A percentile compares a stretch with the other conserved stretches of the same genome.
These are phyloP conservation scores for Bombyx mandarina DNA, from an alignment of 1,140 invertebrate species.

Conservation along the genomic window DNA sequence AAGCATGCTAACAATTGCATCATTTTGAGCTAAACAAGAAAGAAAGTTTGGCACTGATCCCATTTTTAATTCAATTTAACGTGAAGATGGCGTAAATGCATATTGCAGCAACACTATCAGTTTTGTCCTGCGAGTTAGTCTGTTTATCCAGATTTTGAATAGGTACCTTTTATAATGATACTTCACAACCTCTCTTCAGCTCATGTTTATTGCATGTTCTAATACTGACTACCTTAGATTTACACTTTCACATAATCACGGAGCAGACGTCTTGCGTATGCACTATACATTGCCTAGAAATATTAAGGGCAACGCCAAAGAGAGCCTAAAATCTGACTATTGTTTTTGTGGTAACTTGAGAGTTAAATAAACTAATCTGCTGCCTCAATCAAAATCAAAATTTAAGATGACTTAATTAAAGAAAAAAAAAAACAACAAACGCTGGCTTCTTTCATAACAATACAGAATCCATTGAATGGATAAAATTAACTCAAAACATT, in stretches of 20 bases:
- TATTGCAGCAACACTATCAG: constrained; percentile 62
- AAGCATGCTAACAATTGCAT: constrained; percentile 70
- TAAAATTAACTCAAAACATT: constrained; percentile 66
- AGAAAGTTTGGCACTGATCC: constrained; percentile 70
- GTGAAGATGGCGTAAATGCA: constrained; percentile 66
- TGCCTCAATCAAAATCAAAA: constrained; percentile 57
- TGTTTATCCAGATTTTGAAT: constrained; percentile 62
- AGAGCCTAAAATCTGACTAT: constrained; percentile 58
- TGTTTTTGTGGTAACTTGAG: constrained; percentile 62
- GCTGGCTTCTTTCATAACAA: constrained; percentile 64
- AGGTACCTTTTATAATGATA: constrained; percentile 70
- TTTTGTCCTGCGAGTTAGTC: constrained; percentile 58
- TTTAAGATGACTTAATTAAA: constrained; percentile 59
- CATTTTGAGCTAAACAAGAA: constrained; percentile 69
- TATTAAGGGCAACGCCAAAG: constrained; percentile 48
- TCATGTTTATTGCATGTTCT: constrained; percentile 44
- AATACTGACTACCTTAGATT: constrained; percentile 39
- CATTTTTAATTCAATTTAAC: constrained; percentile 54
- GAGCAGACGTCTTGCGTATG: constrained; percentile 12
- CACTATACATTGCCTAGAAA: constrained; percentile 18
- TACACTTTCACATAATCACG: constrained; percentile 15
- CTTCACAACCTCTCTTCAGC: constrained; percentile 64
- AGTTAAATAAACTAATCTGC: constrained; percentile 58
- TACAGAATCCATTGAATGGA: constrained; percentile 68
- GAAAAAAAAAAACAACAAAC: constrained; percentile 68